Evolutionary conservation across 53 echinoderm and acorn worm genomes (phyloP), one percentile per base, ranked within the genome.

Genomic region (Echinometra lucunter): DNA sequence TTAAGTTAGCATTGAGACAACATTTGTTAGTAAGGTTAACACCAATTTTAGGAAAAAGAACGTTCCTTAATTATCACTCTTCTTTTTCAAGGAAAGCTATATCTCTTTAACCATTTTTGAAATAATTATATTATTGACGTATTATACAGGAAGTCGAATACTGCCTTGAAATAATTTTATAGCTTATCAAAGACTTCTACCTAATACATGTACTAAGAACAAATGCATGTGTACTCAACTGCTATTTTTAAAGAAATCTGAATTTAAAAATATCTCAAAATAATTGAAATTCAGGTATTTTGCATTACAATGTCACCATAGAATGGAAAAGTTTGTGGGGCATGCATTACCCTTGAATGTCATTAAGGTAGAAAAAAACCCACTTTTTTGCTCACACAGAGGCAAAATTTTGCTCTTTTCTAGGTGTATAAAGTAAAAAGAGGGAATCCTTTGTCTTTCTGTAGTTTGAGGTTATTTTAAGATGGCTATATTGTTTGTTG

Each of bases 371-470:
- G n/a, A n/a, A n/a, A n/a, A n/a, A n/a, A n/a, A n/a, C n/a, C n/a
- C n/a, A n/a, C 53, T 53, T 11, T 53, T 53, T 53, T 4, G 53
- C 13, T 53, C 9, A 53, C 9, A 4, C 49, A 9, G 49, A 49
- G 49, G 49, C 49, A 49, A n/a, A n/a, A n/a, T n/a, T 49, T 49
- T 49, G 4, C 4, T 0, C 53, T 53, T 53, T 53, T 32, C 69
- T 30, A 12, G 69, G 34, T 69, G 69, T 30, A n/a, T n/a, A 30
- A 69, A 9, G 69, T 32, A 69, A 69, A 34, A 32, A 34, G 69
- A 69, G 69, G 30, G 69, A 78, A 78, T 78, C n/a, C n/a, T 40
- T 78, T 42, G 78, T 78, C 78, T 78, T 78, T 78, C 78, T 78
- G 78, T 78, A 78, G 78, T 78, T 38, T 78, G 5, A 42, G 16